Base-by-base conservation (phyloP, 2,888 invertebrate genomes). In the Scrobipalpa atriplicella region DNA sequence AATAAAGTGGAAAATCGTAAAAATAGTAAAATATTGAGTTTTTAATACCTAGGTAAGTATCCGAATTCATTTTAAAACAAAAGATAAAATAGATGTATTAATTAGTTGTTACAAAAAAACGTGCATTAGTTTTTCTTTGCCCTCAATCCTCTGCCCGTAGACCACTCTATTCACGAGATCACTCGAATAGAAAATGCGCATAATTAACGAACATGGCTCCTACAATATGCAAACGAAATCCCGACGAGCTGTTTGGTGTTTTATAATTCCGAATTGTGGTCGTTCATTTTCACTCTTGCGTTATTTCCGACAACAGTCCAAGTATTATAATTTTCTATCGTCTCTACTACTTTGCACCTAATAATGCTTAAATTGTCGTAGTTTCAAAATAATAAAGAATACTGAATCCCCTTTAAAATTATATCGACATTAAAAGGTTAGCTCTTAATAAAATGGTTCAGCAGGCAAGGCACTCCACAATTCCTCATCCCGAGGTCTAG, bases 261-360 rank as follows among this genome's bases (percentile, higher is more conserved):
- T 54, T n/a, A 54, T 54, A 10, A 54, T 21, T 18, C 19, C 9
- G 41, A 11, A 11, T 47, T 47, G 3, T n/a, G 7, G 11, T 19
- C 21, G 13, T 29, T 56, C 1, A 56, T 56, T 56, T 62, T 21
- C 39, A 62, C 16, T 62, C 19, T 10, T 69, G 73, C 74, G 72
- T 78, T 81, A 80, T 80, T 81, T 81, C 80, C 80, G 77, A 74
- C 79, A 75, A 75, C 80, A 77, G 70, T 58, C 73, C 74, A 76
- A 75, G 78, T 75, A 43, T 21, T 47, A n/a, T n/a, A n/a, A n/a
- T n/a, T n/a, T n/a, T n/a, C n/a, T n/a, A n/a, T n/a, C n/a, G n/a
- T n/a, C n/a, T n/a, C n/a, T n/a, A n/a, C n/a, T n/a, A n/a, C n/a
- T n/a, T n/a, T n/a, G n/a, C n/a, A n/a, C n/a, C n/a, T n/a, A n/a